A percentile compares a stretch with the other conserved stretches of the same genome.
phyloP scores from a whole-genome alignment of 2,113 vertebrate genomes.

The Podarcis muralis region DNA sequence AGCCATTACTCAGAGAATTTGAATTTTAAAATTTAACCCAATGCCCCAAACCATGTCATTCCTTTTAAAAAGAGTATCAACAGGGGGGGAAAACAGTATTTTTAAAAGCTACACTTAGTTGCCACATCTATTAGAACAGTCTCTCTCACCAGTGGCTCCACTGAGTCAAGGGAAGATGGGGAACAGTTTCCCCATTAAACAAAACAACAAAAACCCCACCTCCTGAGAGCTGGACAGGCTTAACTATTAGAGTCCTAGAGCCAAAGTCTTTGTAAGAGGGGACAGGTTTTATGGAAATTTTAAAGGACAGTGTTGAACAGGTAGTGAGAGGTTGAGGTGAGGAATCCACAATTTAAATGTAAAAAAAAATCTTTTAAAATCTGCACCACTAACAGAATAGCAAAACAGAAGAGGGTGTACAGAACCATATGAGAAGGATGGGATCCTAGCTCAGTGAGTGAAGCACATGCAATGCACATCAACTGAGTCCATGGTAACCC shows the following conservation, averaged over 20 bases:
- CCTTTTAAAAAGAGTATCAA: not conserved
- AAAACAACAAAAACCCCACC: not conserved
- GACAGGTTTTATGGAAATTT: not conserved
- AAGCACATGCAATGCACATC: too few relatives aligned
- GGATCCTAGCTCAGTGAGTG: not conserved
- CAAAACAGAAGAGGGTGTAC: not conserved
- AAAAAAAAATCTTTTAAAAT: not conserved
- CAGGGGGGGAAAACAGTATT: not conserved
- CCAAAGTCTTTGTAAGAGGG: not conserved
- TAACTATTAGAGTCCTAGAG: not conserved
- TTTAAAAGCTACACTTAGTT: not conserved
- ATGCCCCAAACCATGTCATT: not conserved
- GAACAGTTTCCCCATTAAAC: not conserved
- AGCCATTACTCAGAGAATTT: not conserved
- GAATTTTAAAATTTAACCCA: not conserved
- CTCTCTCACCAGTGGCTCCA: not conserved
- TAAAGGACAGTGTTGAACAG: not conserved
- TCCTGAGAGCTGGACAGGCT: not conserved
- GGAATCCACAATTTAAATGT: not conserved
- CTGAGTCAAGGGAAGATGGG: not conserved
- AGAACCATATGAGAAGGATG: not conserved
- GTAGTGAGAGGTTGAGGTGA: not conserved
- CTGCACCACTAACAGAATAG: too few relatives aligned
- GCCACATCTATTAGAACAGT: not conserved
- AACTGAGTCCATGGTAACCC: not conserved